Base-by-base conservation (phyloP, 53 echinoderm and acorn worm genomes). In the Apostichopus leukothele region DNA sequence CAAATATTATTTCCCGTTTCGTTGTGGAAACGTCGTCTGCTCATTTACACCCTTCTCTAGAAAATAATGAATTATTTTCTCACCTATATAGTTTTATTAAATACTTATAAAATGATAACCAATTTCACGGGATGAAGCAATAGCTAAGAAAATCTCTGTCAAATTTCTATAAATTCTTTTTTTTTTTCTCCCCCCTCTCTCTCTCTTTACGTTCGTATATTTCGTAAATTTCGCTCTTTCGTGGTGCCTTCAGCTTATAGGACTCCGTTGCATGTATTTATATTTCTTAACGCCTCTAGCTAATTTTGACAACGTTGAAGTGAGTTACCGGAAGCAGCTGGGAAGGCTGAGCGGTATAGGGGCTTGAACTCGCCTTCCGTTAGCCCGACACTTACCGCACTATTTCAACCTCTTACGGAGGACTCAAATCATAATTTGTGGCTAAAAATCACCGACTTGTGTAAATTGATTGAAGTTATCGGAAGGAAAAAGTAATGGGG, bases 391-490 rank as follows among this genome's bases (percentile, higher is more conserved):
- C 55, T 81, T 81, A 59, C 53, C 81, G 55, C 20, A 23, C 59
- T 59, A 59, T 21, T 19, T 18, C n/a, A 22, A 81, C 81, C 81
- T 81, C 54, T 53, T 81, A 20, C 4, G 55, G 81, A n/a, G n/a
- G n/a, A 54, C 18, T 54, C 59, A 9, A 81, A 81, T 81, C 81
- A 23, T 25, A 81, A 57, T 81, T 59, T 59, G 53, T 22, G 81
- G 22, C 55, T 57, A 55, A 54, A 19, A 71, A 81, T 57, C 81
- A 81, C 19, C 59, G 81, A 81, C 81, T 81, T 81, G 81, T 81
- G 54, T 81, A 81, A 81, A n/a, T 14, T 57, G 59, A 81, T 81
- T 52, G 81, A 81, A 13, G 9, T 10, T 21, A 51, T 54, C 21
- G 54, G 59, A 54, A 81, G 53, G 5, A 81, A 54, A 81, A 55